Evolutionary conservation across 2,797 vertebrate species (phyloP).

Genomic region (Allobates femoralis): DNA sequence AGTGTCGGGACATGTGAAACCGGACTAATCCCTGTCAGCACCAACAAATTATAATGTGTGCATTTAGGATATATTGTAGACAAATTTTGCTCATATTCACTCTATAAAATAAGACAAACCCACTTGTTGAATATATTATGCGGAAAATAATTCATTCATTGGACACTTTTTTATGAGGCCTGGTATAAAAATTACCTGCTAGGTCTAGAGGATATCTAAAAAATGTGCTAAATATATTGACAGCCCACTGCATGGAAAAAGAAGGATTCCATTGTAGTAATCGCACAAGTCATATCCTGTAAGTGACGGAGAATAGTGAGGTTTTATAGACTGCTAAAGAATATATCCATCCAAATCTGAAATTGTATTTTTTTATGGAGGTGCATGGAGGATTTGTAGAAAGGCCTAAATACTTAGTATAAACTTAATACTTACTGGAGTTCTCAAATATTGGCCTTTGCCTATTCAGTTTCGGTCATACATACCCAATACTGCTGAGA

Average conservation of each 20-base stretch:
- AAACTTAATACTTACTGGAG: not conserved
- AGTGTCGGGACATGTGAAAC: too few species aligned
- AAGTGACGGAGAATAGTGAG: not conserved
- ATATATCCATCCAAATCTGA: constrained; percentile 7
- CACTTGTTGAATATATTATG: constrained; percentile 32
- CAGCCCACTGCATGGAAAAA: constrained; percentile 26
- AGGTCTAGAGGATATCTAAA: constrained; percentile 14
- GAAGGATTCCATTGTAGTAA: constrained; percentile 19
- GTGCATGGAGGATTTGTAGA: not conserved
- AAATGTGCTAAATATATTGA: constrained; percentile 54
- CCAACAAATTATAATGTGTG: not conserved
- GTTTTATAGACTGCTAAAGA: not conserved
- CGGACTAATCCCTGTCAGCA: not conserved
- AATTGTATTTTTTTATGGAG: not conserved
- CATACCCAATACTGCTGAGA: too few species aligned
- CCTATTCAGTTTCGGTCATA: too few species aligned
- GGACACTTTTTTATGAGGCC: constrained; percentile 10
- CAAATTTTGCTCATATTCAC: not conserved
- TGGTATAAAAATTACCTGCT: constrained; percentile 41
- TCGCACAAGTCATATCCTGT: constrained; percentile 4
- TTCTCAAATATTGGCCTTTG: too few species aligned
- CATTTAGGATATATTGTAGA: not conserved
- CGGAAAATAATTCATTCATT: constrained; percentile 31
- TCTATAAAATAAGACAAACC: constrained; percentile 20
- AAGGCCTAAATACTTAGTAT: not conserved